Base-by-base conservation (phyloP, 2,113 vertebrate species). In the Sylvilagus bachmani region DNA sequence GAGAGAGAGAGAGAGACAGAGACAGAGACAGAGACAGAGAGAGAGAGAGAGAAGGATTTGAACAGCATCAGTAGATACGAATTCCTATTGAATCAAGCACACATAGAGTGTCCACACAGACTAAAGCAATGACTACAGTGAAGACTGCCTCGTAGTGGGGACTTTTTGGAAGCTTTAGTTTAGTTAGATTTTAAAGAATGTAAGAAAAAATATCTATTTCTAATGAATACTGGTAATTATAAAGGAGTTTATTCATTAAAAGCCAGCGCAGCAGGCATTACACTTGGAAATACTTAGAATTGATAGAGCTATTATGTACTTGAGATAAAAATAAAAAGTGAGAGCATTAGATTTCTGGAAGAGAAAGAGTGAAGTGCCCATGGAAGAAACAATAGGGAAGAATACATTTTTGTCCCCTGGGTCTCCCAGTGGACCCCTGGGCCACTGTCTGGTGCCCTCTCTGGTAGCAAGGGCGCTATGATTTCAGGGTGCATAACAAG, bases 161-260 rank as follows among this genome's bases (percentile, higher is more conserved):
- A 1, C 55, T 17, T 78, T 17, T 53, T 29, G 22, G 22, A 93
- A 92, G 67, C 3, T 53, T 91, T 22, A 0, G 89, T 86, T 86
- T 31, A 58, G 38, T 38, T 38, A 66, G 80, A 21, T 75, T 93
- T 91, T 69, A 69, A 82, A 79, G 24, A 31, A 49, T 12, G 19
- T 12, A 62, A 85, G 64, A 80, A 94, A 93, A 44, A 89, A 62
- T 67, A 36, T 29, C 86, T 75, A 82, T 66, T 92, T 84, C 78
- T 24, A 44, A 73, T 49, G 31, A 84, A 86, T 64, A n/a, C 61
- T 90, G 44, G 74, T 91, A 36, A 78, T 92, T 92, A 78, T 75
- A 86, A 82, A 31, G 16, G 74, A 89, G 77, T 61, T 67, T 58
- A 31, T 17, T 73, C 33, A 66, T 83, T 51, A 83, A 55, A 58